phyloP scores from a whole-genome alignment of 1,140 invertebrate genomes.

The Phocides pigmalion region DNA sequence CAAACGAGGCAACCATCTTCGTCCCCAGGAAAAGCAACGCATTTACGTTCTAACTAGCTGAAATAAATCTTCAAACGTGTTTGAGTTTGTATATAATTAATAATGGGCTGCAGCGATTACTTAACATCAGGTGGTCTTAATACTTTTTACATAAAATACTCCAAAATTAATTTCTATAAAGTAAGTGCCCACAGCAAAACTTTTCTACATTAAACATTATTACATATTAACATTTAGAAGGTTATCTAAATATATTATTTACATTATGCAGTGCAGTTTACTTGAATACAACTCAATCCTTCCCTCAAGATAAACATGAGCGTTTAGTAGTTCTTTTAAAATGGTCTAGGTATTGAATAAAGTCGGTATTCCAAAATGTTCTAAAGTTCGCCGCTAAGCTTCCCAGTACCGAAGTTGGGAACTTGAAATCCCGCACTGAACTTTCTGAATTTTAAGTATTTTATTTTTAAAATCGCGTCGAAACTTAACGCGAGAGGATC shows the following conservation, averaged over 20 bases:
- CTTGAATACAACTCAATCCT: background rate
- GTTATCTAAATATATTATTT: background rate
- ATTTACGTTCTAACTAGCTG: no score
- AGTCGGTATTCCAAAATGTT: conserved; percentile 53
- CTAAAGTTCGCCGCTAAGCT: conserved; percentile 59
- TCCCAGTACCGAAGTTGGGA: conserved; percentile 55
- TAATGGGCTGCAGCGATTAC: no score
- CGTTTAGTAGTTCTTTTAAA: conserved; percentile 54
- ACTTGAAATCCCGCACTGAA: conserved; percentile 55
- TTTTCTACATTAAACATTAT: no score
- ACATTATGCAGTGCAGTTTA: background rate
- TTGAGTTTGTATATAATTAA: no score
- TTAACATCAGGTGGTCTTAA: no score
- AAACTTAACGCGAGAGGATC: conserved; percentile 60
- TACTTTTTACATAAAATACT: no score
- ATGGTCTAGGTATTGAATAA: conserved; percentile 58
- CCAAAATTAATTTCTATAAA: no score
- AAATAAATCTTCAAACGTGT: no score
- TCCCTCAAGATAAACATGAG: conserved; percentile 21
- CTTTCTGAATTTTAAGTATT: conserved; percentile 62
- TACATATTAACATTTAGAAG: background rate
- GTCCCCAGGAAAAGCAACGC: no score
- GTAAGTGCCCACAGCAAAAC: no score
- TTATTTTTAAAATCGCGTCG: conserved; percentile 61
- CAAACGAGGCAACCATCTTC: no score